Percentiles rank a stretch among this genome's conserved stretches.
Evolutionary conservation across 1,140 invertebrate genomes (phyloP).

Genomic region (Dolichoris vasculosae): DNA sequence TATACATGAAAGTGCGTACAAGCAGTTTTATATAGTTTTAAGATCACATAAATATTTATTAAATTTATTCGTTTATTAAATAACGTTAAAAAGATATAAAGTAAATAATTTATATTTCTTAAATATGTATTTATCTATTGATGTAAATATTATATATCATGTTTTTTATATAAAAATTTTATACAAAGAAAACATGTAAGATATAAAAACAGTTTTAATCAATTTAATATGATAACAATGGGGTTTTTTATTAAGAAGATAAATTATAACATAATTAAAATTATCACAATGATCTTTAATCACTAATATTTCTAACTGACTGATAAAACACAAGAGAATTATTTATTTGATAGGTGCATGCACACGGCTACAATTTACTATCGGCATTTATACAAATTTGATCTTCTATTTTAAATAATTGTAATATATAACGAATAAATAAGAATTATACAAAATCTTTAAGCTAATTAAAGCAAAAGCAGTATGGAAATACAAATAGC

Average conservation of each 20-base stretch:
- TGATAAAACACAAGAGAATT: neutral
- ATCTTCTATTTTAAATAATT: neutral
- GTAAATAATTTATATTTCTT: neutral
- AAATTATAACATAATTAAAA: no score
- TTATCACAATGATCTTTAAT: no score
- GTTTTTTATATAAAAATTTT: no score
- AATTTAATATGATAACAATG: no score
- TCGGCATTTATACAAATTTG: neutral
- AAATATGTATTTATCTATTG: no score
- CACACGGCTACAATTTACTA: no score
- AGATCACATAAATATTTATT: neutral
- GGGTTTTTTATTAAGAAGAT: no score
- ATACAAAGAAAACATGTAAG: no score
- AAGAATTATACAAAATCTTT: neutral
- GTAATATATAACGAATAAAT: neutral
- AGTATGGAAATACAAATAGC: conserved; percentile 3
- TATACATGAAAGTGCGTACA: neutral
- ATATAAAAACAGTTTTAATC: no score
- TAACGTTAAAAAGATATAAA: neutral
- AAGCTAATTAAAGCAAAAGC: neutral
- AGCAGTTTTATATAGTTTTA: neutral
- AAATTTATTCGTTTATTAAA: neutral
- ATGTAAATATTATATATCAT: no score
- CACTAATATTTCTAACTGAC: neutral
- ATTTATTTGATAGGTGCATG: neutral